A percentile compares a stretch with the other conserved stretches of the same genome.
phyloP scores from a whole-genome alignment of 2,888 invertebrate species.

The Syrista parreyssii region DNA sequence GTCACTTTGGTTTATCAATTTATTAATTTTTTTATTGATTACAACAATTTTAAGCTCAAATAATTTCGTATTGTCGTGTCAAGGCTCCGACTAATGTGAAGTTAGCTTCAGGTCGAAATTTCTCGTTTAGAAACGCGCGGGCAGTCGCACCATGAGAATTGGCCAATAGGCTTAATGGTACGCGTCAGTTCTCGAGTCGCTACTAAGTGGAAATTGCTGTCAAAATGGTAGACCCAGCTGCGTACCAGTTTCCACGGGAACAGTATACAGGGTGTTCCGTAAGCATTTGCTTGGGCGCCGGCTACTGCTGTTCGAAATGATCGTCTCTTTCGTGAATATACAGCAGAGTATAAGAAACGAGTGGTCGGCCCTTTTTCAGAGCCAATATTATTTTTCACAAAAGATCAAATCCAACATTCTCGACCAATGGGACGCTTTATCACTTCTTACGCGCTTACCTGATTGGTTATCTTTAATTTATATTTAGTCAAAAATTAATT shows the following conservation, averaged over 20 bases:
- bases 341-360: no score
- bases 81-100: background rate
- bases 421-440: no score
- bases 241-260: constrained; percentile 47
- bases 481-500: no score
- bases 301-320: no score
- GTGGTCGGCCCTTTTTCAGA: no score
- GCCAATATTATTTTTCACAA: no score
- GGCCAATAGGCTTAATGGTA: constrained; percentile 1
- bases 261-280: no score
- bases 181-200: background rate
- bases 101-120: background rate
- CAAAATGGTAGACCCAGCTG: constrained; percentile 56
- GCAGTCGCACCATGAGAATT: background rate
- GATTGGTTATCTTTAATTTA: no score
- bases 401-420: no score
- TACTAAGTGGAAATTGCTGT: constrained; percentile 66
- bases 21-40: background rate
- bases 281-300: no score
- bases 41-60: background rate
- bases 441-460: no score
- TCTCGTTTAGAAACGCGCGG: background rate
- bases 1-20: background rate
- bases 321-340: no score
- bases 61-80: background rate